Base-by-base conservation (phyloP, 35 echinoderm and acorn worm species). In the Nesometra sesokonis region DNA sequence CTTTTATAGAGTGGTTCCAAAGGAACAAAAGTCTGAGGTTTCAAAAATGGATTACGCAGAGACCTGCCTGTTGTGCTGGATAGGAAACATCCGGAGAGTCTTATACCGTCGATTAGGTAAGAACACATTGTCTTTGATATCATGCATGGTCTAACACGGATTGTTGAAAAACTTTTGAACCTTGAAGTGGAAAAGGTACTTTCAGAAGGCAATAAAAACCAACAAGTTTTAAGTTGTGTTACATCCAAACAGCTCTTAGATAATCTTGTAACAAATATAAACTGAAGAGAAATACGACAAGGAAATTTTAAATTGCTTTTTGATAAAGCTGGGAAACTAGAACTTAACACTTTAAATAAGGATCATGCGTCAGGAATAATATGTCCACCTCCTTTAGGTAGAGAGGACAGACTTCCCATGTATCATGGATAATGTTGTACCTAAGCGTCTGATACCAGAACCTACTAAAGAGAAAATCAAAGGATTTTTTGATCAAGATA, bases 231-330 rank as follows among this genome's bases (percentile, higher is more conserved):
- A n/a, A n/a, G n/a, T n/a, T n/a, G n/a, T n/a, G n/a, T n/a, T n/a
- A n/a, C 81, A 32, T 81, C 33, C 0, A 78, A 80, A 34, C 30
- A 43, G 13, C 47, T 82, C 17, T 9, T 86, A 13, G 11, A 47
- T 29, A 91, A 87, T 80, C 33, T 87, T 79, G 47, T 34, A 36
- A 78, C 13, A 35, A 87, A 87, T 32, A 87, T 87, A 36, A 77
- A 67, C 36, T 32, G 27, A 29, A 79, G 77, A 79, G 77, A 32
- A 11, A 32, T n/a, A n/a, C n/a, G n/a, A n/a, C n/a, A n/a, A n/a
- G n/a, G n/a, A n/a, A n/a, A n/a, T n/a, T n/a, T n/a, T n/a, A n/a
- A n/a, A n/a, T n/a, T n/a, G n/a, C n/a, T n/a, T n/a, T n/a, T n/a
- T n/a, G n/a, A n/a, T n/a, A n/a, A n/a, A n/a, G n/a, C n/a, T n/a